A percentile compares a stretch with the other conserved stretches of the same genome.
Conservation (phyloP, 1,140 invertebrate species). For the Cydia strobilella region DNA sequence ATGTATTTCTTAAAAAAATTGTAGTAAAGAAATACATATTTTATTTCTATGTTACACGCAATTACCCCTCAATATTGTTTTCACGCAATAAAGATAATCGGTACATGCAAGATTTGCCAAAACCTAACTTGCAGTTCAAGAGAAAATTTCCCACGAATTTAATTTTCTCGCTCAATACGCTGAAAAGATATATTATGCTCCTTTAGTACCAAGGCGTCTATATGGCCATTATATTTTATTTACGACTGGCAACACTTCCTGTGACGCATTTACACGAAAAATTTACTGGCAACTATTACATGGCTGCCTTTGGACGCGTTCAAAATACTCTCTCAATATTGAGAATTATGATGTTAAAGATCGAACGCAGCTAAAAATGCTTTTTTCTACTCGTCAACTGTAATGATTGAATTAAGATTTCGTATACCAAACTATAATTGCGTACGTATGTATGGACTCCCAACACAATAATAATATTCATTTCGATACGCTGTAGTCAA, state of each 20-base stretch:
- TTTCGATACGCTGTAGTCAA: no score
- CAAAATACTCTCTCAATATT: background rate
- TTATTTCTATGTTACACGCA: no score
- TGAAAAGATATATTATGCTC: conserved; percentile 1
- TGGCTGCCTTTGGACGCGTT: background rate
- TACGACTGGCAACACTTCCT: conserved; percentile 4
- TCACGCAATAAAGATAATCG: background rate
- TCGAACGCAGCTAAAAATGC: background rate
- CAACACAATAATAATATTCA: no score
- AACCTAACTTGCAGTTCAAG: background rate
- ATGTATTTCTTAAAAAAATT: no score
- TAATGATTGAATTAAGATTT: no score
- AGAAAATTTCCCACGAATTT: background rate
- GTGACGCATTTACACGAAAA: background rate
- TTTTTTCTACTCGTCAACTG: background rate
- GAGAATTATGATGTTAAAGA: background rate
- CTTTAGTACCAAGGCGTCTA: background rate
- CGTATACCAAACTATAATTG: no score
- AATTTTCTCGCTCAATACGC: conserved; percentile 8
- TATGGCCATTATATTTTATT: conserved; percentile 2
- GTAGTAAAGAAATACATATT: no score
- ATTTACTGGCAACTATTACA: conserved; percentile 6
- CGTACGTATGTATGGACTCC: no score
- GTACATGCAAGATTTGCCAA: background rate
- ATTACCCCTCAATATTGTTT: no score